Conservation (phyloP, 2,113 vertebrate species). For the Tychaedon coryphoeus region DNA sequence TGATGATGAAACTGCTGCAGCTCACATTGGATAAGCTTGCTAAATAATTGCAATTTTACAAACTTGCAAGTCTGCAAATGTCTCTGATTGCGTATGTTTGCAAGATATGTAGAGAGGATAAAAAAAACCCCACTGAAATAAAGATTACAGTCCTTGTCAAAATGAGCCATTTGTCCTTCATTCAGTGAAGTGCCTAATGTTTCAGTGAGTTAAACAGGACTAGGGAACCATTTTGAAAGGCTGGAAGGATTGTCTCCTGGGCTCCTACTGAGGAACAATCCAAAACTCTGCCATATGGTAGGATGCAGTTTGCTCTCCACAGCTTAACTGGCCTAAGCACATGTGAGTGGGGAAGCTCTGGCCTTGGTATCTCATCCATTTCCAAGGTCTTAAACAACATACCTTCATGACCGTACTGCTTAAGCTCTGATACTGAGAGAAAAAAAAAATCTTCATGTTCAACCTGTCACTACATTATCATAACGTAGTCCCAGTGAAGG, state of each 20-base stretch:
- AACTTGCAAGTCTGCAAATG: not conserved
- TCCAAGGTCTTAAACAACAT: not conserved
- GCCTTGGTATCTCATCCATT: not conserved
- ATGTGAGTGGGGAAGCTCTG: not conserved
- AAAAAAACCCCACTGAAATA: not conserved
- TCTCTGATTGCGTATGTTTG: not conserved
- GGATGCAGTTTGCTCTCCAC: not conserved
- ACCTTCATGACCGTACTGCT: not conserved
- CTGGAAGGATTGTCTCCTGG: not conserved
- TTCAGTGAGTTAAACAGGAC: not conserved
- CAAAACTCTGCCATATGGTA: not conserved
- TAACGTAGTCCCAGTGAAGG: not conserved
- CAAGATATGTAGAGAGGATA: not conserved
- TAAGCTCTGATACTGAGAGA: not conserved
- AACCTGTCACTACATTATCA: not conserved
- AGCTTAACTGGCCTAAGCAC: not conserved
- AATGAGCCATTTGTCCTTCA: not conserved
- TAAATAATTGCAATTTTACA: not conserved
- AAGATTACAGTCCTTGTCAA: not conserved
- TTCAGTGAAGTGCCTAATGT: not conserved
- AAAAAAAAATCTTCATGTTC: not conserved
- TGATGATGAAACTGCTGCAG: not conserved
- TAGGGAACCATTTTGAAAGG: not conserved
- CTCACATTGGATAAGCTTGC: not conserved
- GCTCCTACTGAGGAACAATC: accelerated